A percentile compares a stretch with the other conserved stretches of the same genome.
phyloP scores from a whole-genome alignment of 2,797 vertebrate species.

The Centropyge bicolor region DNA sequence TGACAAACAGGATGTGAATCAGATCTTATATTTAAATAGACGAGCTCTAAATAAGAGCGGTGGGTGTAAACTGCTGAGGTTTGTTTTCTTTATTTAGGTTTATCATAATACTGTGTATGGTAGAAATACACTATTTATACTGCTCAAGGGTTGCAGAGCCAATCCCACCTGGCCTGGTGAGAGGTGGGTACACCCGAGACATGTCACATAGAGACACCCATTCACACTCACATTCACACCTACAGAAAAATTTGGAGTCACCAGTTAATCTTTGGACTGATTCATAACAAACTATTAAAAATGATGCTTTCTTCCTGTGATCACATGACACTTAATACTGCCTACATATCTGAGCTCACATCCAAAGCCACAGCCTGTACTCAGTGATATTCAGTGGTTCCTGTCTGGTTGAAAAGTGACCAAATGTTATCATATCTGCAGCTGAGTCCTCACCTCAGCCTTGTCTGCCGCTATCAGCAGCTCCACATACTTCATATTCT shows the following conservation, averaged over 20 bases:
- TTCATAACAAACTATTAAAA: not conserved
- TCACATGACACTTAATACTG: not conserved
- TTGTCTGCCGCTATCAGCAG: conserved; percentile 95
- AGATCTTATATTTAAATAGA: not conserved
- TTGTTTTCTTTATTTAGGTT: not conserved
- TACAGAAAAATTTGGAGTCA: not conserved
- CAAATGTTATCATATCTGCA: not conserved
- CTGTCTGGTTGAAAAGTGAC: not conserved
- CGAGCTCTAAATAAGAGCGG: not conserved
- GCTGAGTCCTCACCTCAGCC: conserved; percentile 89
- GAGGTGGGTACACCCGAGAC: too few relatives aligned
- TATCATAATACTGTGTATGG: not conserved
- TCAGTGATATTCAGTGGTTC: not conserved
- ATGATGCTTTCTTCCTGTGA: not conserved
- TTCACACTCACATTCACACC: not conserved
- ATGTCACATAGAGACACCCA: not conserved
- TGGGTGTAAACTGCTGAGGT: not conserved
- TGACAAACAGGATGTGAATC: conserved; percentile 30
- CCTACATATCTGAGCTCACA: not conserved
- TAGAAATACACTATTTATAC: not conserved
- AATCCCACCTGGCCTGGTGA: too few relatives aligned
- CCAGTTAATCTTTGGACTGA: not conserved
- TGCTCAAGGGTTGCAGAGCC: not conserved
- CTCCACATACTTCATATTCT: conserved; percentile 93
- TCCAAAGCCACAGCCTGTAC: not conserved